A percentile compares a stretch with the other conserved stretches of the same genome.
Evolutionary conservation across 1,140 invertebrate genomes (phyloP).

Genomic region (Chionoecetes opilio): DNA sequence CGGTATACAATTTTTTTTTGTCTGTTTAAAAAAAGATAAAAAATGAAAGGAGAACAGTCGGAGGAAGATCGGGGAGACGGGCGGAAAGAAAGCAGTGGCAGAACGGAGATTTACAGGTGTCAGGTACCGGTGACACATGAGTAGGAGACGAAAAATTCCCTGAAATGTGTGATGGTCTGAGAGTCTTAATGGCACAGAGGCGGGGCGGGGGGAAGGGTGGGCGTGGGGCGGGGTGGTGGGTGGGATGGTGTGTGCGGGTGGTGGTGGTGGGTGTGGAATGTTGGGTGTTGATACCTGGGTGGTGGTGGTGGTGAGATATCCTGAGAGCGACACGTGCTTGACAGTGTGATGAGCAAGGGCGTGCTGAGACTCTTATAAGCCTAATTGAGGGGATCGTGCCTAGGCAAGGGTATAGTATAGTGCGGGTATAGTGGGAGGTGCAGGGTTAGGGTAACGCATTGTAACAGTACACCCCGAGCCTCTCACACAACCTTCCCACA

Average conservation of each 20-base stretch:
- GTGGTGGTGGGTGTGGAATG: not conserved
- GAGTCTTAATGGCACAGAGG: not conserved
- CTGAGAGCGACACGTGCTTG: too few relatives aligned
- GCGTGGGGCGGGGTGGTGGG: not conserved
- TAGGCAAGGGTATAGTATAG: not conserved
- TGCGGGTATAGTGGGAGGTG: not conserved
- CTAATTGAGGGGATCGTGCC: not conserved
- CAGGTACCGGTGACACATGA: constrained; percentile 53
- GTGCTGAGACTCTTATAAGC: not conserved
- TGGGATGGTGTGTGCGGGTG: not conserved
- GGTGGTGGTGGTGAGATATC: not conserved
- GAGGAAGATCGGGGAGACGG: not conserved
- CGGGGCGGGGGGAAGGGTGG: not conserved
- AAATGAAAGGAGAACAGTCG: too few relatives aligned
- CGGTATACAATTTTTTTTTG: too few relatives aligned
- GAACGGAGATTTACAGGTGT: constrained; percentile 58
- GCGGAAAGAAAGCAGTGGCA: not conserved
- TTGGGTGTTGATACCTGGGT: not conserved
- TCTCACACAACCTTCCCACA: constrained; percentile 63
- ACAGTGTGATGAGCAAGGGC: not conserved
- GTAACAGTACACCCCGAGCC: constrained; percentile 58
- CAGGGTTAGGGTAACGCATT: not conserved
- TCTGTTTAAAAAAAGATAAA: not conserved
- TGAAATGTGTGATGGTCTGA: constrained; percentile 52
- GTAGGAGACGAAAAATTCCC: constrained; percentile 66